Conservation (phyloP, 2,113 vertebrate genomes). For the Carassius gibelio region DNA sequence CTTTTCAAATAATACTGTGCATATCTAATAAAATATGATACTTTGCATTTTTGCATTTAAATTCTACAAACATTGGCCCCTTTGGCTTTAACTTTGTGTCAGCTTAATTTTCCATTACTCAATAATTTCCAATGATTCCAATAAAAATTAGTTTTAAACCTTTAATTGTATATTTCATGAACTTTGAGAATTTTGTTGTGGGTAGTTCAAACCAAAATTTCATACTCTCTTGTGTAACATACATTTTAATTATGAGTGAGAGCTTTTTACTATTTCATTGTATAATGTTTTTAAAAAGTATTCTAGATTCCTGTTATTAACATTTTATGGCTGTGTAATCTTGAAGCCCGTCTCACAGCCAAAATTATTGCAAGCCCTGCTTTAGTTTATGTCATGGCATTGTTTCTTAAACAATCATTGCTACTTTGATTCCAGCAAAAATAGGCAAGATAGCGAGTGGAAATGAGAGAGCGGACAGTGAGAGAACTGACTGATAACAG, state of each 20-base stretch:
- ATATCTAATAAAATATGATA: too few species aligned
- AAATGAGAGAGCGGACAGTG: neutral
- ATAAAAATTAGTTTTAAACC: neutral
- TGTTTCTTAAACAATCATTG: conserved; percentile 2
- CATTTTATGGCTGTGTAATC: neutral
- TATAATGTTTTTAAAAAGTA: neutral
- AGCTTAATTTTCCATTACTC: too few species aligned
- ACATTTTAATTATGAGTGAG: neutral
- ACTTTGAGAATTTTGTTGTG: neutral
- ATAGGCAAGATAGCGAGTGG: neutral
- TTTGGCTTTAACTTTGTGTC: too few species aligned
- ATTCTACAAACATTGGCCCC: too few species aligned
- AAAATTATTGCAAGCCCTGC: conserved; percentile 10
- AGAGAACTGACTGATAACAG: neutral
- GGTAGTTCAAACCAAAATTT: neutral
- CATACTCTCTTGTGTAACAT: neutral
- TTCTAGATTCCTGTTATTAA: conserved; percentile 15
- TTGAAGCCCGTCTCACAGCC: neutral
- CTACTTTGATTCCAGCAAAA: conserved; percentile 36
- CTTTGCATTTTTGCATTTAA: too few species aligned
- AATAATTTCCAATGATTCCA: too few species aligned
- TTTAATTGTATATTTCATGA: neutral
- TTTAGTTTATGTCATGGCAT: neutral
- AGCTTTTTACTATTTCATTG: neutral
- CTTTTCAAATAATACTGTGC: too few species aligned